Evolutionary conservation across 1,140 invertebrate genomes (phyloP), one percentile per base, ranked within the genome.

Genomic region (Sminthurides bifidus): DNA sequence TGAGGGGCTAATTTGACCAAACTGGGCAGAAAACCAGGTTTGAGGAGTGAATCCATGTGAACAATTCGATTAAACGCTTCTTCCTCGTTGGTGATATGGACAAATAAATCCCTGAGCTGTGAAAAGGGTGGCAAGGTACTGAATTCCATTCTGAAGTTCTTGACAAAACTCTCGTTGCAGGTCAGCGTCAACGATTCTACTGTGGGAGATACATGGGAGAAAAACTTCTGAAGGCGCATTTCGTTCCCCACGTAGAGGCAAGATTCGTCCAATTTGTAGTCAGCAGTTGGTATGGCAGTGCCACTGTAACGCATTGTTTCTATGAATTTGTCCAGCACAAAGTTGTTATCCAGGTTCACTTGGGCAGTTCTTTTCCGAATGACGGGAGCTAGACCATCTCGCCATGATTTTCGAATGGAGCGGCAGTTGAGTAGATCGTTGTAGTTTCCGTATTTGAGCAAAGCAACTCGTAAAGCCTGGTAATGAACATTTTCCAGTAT

Each of bases 191-290:
- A 27, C 3, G 44, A 27, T 5, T 48, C 23, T 8, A 48, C 30
- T 10, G 44, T 6, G 8, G 4, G 19, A 10, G 6, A 23, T 27
- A 23, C 26, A 6, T 8, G 8, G 12, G 23, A 6, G 44, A 48
- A 26, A 19, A 48, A 48, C 8, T 30, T 26, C 8, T 27, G 6
- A 26, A 48, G 14, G 4, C 21, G 6, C 27, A 5, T 10, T 27
- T 48, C 44, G 30, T 48, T 48, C 3, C 44, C 44, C 12, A 19
- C 15, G 10, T 5, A 48, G 24, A 48, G 30, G 19, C 44, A 48
- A 19, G 44, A 5, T 19, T 48, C 44, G 21, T 48, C 44, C 8
- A 48, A 26, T 21, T 48, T 48, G 44, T 48, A 48, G 27, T 48
- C 44, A 5, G 5, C 44, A 4, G 44, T 48, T 27, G 44, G 44